phyloP scores from a whole-genome alignment of 2,113 vertebrate species.

The Brevimyrus niger region DNA sequence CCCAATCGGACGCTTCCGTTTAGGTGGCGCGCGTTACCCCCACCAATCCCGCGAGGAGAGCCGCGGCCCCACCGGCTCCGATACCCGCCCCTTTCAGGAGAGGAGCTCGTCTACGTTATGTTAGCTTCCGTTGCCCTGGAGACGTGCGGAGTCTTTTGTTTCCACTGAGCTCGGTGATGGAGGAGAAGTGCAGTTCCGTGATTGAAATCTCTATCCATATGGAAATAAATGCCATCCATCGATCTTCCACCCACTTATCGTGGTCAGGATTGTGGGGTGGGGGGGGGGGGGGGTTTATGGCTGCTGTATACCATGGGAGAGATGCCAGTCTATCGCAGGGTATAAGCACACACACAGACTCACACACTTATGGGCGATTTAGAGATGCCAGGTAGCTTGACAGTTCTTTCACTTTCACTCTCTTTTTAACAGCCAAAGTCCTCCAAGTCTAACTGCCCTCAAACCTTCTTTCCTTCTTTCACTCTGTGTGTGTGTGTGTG shows the following conservation, averaged over 20 bases:
- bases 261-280: neutral
- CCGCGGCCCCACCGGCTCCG: neutral
- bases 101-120: neutral
- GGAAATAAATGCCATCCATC: neutral
- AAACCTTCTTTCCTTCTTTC: constrained; percentile 1
- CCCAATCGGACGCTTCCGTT: too few relatives aligned
- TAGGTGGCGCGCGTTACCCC: neutral
- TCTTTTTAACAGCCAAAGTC: neutral
- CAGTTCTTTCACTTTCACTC: neutral
- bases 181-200: neutral
- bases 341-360: neutral
- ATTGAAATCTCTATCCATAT: neutral
- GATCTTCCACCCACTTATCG: neutral
- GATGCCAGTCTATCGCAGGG: neutral
- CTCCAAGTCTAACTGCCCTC: constrained; percentile 10
- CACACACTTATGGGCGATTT: neutral
- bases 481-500: neutral
- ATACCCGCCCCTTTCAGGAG: neutral
- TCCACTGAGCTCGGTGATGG: neutral
- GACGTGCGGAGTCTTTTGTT: neutral
- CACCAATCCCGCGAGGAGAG: neutral
- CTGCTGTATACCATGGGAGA: neutral
- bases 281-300: neutral
- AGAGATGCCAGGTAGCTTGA: neutral
- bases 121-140: neutral